These are phyloP conservation scores for Lysandra bellargus DNA, from an alignment of 2,888 invertebrate species.

Conservation along the genomic window DNA sequence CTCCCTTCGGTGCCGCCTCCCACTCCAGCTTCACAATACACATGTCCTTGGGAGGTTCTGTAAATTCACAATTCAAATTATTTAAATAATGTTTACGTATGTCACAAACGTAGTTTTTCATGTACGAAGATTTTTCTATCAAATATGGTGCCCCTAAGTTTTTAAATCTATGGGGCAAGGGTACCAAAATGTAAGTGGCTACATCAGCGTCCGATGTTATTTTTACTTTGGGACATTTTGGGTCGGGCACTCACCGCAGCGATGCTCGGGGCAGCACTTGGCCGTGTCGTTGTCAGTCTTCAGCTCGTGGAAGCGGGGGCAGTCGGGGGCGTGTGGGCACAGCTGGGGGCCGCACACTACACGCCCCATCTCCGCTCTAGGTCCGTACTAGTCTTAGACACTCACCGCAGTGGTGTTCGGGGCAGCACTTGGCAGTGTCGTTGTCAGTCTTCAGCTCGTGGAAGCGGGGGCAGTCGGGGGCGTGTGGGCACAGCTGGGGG, in stretches of 20 bases:
- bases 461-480: conserved; percentile 81
- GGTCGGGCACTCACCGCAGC: neutral
- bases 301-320: conserved; percentile 81
- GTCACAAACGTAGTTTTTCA: too few relatives aligned
- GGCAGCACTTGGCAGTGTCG: conserved; percentile 72
- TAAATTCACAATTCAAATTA: conserved; percentile 29
- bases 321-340: conserved; percentile 82
- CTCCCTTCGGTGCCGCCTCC: conserved; percentile 76
- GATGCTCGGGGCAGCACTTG: neutral
- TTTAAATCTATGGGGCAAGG: too few relatives aligned
- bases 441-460: conserved; percentile 64
- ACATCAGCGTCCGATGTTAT: too few relatives aligned
- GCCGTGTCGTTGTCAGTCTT: conserved; percentile 50
- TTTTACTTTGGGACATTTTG: too few relatives aligned
- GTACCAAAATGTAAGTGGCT: too few relatives aligned
- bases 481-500: conserved; percentile 81
- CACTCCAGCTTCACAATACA: conserved; percentile 82
- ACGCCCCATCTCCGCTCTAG: conserved; percentile 45
- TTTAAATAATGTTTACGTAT: neutral
- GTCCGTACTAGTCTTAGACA: conserved; percentile 5
- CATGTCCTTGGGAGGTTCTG: conserved; percentile 82
- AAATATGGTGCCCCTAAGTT: too few relatives aligned
- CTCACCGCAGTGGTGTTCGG: conserved; percentile 83
- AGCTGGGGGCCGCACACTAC: conserved; percentile 81
- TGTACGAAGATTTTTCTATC: too few relatives aligned